A percentile compares a stretch with the other conserved stretches of the same genome.
Evolutionary conservation across 2,797 vertebrate species (phyloP).

Genomic region (Pipistrellus pipistrellus): DNA sequence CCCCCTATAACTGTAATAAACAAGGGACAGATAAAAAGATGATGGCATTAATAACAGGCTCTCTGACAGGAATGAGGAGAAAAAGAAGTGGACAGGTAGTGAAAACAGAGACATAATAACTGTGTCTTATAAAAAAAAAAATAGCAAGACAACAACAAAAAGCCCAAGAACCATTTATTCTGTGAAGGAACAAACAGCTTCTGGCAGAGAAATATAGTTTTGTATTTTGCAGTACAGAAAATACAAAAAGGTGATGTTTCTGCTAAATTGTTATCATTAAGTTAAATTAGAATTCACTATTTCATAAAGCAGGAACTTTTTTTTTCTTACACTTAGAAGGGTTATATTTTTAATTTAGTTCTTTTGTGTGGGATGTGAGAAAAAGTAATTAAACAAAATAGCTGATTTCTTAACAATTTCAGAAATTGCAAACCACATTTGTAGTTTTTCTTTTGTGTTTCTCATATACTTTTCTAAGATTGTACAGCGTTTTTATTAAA

Average conservation of each 20-base stretch:
- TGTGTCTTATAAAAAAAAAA: background rate
- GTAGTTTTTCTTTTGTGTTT: background rate
- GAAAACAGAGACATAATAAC: background rate
- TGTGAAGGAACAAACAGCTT: background rate
- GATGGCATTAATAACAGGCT: background rate
- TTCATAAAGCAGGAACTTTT: constrained; percentile 54
- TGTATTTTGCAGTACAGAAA: constrained; percentile 32
- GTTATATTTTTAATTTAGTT: constrained; percentile 64
- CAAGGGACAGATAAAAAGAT: background rate
- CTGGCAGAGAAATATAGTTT: background rate
- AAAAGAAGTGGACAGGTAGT: background rate
- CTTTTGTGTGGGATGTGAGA: constrained; percentile 61
- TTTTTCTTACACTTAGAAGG: constrained; percentile 64
- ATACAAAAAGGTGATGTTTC: constrained; percentile 49
- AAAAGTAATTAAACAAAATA: constrained; percentile 72
- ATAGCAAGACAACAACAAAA: background rate
- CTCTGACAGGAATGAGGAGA: background rate
- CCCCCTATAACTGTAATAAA: background rate
- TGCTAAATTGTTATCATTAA: constrained; percentile 51
- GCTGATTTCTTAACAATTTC: constrained; percentile 59
- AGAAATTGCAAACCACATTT: constrained; percentile 16
- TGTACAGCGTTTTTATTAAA: background rate
- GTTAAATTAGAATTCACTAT: constrained; percentile 56
- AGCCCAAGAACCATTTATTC: background rate
- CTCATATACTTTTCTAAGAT: constrained; percentile 25